phyloP scores from a whole-genome alignment of 2,113 vertebrate species.

The Merops nubicus region DNA sequence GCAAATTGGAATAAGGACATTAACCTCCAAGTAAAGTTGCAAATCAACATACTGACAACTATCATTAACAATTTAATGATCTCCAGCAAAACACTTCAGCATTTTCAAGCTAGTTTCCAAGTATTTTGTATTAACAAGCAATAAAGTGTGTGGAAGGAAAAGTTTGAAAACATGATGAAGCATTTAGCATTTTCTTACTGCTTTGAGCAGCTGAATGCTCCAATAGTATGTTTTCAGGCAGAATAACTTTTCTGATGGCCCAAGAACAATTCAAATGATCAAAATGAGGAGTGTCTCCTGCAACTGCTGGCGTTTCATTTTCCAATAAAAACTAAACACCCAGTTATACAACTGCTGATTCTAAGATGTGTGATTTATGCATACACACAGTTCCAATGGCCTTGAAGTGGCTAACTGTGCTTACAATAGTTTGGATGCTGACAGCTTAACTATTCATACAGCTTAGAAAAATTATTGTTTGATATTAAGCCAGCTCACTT shows the following conservation, averaged over 20 bases:
- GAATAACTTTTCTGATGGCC: not conserved
- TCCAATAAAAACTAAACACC: not conserved
- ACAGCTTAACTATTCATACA: not conserved
- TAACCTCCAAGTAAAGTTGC: not conserved
- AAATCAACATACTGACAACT: not conserved
- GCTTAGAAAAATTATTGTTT: not conserved
- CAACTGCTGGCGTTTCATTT: not conserved
- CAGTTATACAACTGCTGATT: not conserved
- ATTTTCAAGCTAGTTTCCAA: not conserved
- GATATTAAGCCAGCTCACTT: not conserved
- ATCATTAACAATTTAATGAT: not conserved
- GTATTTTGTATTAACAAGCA: not conserved
- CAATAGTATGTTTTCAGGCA: not conserved
- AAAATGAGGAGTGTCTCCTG: not conserved
- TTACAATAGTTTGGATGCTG: not conserved
- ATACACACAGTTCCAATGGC: not conserved
- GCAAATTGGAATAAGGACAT: not conserved
- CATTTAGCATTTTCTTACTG: not conserved
- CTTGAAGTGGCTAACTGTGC: not conserved
- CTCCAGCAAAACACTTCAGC: not conserved
- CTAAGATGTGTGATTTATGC: not conserved
- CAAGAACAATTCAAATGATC: not conserved
- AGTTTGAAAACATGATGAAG: not conserved
- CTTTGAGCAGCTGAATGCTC: not conserved
- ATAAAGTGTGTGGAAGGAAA: not conserved